Evolutionary conservation across 2,888 invertebrate genomes (phyloP).

Genomic region (Buathra laborator): DNA sequence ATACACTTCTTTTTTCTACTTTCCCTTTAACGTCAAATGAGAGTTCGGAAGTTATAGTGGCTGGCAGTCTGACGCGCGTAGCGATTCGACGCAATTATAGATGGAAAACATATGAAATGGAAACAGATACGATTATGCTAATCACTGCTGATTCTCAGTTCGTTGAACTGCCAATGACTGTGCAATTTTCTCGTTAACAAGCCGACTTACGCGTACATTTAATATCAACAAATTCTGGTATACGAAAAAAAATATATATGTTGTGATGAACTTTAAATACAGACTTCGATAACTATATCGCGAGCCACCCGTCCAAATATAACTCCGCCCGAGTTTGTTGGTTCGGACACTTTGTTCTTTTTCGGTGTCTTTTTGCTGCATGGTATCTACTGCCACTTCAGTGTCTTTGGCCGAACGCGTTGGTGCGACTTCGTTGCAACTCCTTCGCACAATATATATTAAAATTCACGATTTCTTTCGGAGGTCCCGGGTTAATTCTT

Average conservation of each 20-base stretch:
- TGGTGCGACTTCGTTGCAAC: no score
- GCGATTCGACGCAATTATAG: not conserved
- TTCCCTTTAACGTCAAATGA: constrained; percentile 9
- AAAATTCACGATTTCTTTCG: not conserved
- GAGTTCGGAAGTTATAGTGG: not conserved
- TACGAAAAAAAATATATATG: not conserved
- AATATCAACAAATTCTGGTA: not conserved
- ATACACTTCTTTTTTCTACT: not conserved
- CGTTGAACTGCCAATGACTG: not conserved
- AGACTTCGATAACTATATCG: no score
- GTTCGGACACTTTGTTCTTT: no score
- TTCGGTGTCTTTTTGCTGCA: not conserved
- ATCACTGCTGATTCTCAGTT: not conserved
- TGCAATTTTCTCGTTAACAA: not conserved
- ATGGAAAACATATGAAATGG: not conserved
- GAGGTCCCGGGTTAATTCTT: not conserved
- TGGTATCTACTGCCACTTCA: no score
- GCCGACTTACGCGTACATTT: not conserved
- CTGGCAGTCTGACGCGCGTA: not conserved
- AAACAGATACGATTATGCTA: not conserved
- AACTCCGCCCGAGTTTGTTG: no score
- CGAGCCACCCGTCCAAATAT: no score
- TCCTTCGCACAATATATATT: not conserved
- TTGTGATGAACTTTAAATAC: no score
- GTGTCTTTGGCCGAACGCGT: no score